Evolutionary conservation across 2,113 vertebrate genomes (phyloP).

Genomic region (Odobenus rosmarus): DNA sequence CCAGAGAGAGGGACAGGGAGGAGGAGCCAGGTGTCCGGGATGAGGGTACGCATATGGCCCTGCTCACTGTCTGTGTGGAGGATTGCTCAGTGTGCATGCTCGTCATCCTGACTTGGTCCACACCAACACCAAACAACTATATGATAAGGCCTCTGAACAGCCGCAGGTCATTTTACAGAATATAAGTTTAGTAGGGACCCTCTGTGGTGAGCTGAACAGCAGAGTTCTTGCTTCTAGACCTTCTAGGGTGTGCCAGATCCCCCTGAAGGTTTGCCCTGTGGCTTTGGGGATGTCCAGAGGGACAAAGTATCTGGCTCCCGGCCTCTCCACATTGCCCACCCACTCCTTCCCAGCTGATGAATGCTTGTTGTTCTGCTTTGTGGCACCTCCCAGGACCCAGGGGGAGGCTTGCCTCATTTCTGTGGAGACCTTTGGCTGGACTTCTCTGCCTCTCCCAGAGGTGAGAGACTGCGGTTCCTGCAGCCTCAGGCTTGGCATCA

Average conservation of each 20-base stretch:
- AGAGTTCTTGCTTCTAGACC: background rate
- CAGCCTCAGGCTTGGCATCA: slow-evolving; percentile 56
- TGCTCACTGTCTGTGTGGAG: rapidly evolving
- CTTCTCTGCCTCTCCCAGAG: slow-evolving; percentile 54
- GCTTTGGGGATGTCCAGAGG: background rate
- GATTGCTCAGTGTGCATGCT: rapidly evolving
- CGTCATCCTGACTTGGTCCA: background rate
- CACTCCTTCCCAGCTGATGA: background rate
- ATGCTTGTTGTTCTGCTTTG: background rate
- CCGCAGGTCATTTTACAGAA: background rate
- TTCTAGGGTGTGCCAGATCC: background rate
- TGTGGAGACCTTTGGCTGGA: slow-evolving; percentile 68
- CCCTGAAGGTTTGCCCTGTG: background rate
- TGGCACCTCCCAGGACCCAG: background rate
- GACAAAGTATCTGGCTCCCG: background rate
- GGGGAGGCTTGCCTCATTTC: slow-evolving; percentile 25
- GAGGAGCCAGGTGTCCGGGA: background rate
- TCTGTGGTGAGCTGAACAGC: background rate
- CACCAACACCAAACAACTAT: background rate
- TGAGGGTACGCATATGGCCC: rapidly evolving
- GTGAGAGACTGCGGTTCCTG: slow-evolving; percentile 12
- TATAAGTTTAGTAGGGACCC: background rate
- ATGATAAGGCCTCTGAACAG: background rate
- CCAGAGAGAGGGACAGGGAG: background rate
- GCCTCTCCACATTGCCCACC: background rate